phyloP scores from a whole-genome alignment of 2,113 vertebrate genomes.

The Toxotes jaculatrix region DNA sequence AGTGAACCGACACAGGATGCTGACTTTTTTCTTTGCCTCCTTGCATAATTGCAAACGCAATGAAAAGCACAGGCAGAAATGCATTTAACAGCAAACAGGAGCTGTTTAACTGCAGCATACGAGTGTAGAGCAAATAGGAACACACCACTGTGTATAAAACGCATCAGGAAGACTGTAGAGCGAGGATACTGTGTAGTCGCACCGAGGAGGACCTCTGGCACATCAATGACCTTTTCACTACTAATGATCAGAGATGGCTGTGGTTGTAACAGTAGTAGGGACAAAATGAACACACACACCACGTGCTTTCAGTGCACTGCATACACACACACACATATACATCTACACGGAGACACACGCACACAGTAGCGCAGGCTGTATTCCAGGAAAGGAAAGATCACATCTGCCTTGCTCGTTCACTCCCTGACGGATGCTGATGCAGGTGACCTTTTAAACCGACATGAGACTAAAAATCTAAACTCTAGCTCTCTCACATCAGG shows the following conservation, averaged over 20 bases:
- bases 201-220: conserved; percentile 36
- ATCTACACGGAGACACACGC: conserved; percentile 27
- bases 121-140: neutral
- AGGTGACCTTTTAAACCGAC: conserved; percentile 69
- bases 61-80: conserved; percentile 18
- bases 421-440: conserved; percentile 50
- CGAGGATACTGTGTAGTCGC: neutral
- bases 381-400: conserved; percentile 65
- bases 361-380: neutral
- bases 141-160: neutral
- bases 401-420: conserved; percentile 42
- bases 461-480: conserved; percentile 35
- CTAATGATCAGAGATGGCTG: conserved; percentile 62
- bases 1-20: conserved; percentile 46
- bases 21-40: conserved; percentile 27
- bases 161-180: neutral
- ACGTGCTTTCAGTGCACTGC: conserved; percentile 3
- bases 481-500: neutral
- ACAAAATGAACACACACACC: conserved; percentile 40
- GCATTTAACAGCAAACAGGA: conserved; percentile 13
- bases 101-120: neutral
- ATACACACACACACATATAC: conserved; percentile 4
- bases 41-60: conserved; percentile 43
- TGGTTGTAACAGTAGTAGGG: conserved; percentile 48
- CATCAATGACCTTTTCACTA: conserved; percentile 68